A percentile compares a stretch with the other conserved stretches of the same genome.
These are phyloP conservation scores for Gambelia wislizenii DNA, from an alignment of 2,797 vertebrate genomes.

Conservation along the genomic window DNA sequence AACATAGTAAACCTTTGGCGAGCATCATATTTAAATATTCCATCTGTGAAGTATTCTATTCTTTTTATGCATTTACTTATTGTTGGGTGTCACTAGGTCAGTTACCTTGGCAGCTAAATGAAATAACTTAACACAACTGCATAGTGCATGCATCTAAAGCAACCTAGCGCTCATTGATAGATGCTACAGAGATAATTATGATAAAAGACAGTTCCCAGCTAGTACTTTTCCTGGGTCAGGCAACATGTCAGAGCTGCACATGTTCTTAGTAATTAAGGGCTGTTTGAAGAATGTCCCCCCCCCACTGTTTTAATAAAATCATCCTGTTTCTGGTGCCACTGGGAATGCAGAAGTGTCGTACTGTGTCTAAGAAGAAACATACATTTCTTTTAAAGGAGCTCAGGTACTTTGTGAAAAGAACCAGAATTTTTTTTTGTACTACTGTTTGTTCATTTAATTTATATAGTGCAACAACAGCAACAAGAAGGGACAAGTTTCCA, in stretches of 20 bases:
- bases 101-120: background rate
- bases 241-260: constrained; percentile 3
- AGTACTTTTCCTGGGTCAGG: constrained; percentile 6
- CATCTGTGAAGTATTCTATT: background rate
- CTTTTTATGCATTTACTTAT: background rate
- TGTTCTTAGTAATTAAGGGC: constrained; percentile 5
- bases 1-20: background rate
- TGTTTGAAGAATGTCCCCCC: background rate
- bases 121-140: constrained; percentile 1
- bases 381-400: background rate
- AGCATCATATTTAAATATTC: background rate
- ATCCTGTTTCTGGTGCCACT: background rate
- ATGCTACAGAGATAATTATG: background rate
- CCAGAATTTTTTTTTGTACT: too few species aligned
- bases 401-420: background rate
- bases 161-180: background rate
- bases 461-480: too few species aligned
- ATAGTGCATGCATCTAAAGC: background rate
- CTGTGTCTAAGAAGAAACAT: background rate
- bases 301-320: background rate
- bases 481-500: too few species aligned
- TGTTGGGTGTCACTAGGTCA: background rate
- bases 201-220: background rate
- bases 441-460: background rate
- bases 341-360: background rate